Evolutionary conservation across 2,797 vertebrate genomes (phyloP).

Genomic region (Paratrypauchen microcephalus): DNA sequence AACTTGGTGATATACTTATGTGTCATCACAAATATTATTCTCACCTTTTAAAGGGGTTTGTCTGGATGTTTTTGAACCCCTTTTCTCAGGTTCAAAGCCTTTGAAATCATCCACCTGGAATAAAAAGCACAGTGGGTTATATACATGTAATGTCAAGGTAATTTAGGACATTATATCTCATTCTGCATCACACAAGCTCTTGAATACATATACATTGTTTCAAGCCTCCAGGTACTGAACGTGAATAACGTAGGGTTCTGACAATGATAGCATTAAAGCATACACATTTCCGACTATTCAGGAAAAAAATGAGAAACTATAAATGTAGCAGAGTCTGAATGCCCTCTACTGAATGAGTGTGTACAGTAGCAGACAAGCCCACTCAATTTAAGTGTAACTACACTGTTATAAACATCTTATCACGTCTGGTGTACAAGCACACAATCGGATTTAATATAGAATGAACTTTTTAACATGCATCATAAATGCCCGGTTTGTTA

Average conservation of each 20-base stretch:
- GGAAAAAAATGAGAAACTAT: background rate
- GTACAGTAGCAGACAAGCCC: background rate
- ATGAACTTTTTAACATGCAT: background rate
- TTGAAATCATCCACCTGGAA: conserved; percentile 83
- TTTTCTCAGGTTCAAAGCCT: conserved; percentile 85
- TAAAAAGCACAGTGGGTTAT: conserved; percentile 16
- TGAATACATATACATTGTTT: background rate
- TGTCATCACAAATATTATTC: background rate
- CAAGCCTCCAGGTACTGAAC: background rate
- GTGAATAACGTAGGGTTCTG: background rate
- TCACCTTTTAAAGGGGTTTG: conserved; percentile 82
- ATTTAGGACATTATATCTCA: too few relatives aligned
- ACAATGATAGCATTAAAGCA: background rate
- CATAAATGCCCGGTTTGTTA: background rate
- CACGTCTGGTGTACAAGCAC: conserved; percentile 14
- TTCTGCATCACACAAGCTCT: background rate
- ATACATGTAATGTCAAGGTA: background rate
- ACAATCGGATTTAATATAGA: too few relatives aligned
- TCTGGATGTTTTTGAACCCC: conserved; percentile 74
- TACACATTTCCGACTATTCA: background rate
- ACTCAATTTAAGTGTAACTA: background rate
- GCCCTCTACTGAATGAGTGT: background rate
- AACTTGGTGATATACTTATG: background rate
- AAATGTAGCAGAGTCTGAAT: background rate
- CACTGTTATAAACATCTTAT: conserved; percentile 16